Evolutionary conservation across 2,888 invertebrate genomes (phyloP).

Genomic region (Urechis unicinctus): DNA sequence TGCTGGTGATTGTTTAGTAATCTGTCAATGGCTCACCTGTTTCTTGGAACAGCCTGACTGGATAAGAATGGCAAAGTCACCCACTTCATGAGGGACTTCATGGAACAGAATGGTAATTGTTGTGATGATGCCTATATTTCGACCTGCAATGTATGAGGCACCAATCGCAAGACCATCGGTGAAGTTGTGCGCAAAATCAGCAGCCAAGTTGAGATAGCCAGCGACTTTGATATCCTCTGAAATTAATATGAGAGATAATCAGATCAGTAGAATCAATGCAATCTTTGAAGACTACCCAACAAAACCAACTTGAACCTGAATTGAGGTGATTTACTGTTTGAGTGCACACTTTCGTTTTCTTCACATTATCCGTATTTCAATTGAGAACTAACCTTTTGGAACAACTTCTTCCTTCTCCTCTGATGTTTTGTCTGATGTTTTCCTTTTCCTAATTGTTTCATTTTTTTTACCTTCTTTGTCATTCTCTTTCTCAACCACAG

Average conservation of each 20-base stretch:
- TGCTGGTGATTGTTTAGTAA: not conserved
- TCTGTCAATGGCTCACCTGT: constrained; percentile 57
- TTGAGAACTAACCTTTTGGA: no score
- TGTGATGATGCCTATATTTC: constrained; percentile 55
- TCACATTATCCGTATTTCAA: no score
- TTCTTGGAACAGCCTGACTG: constrained; percentile 90
- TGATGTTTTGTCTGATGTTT: constrained; percentile 6
- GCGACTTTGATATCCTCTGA: constrained; percentile 63
- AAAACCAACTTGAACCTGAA: no score
- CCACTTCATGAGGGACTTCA: constrained; percentile 99
- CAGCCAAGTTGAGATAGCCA: constrained; percentile 93
- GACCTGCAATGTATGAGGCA: constrained; percentile 88
- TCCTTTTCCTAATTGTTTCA: constrained; percentile 7
- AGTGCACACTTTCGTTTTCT: no score
- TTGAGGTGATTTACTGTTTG: no score
- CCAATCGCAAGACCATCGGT: constrained; percentile 99
- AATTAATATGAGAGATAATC: not conserved
- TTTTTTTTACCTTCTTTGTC: constrained; percentile 1
- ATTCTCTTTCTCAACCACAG: constrained; percentile 5
- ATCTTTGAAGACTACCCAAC: no score
- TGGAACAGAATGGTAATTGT: constrained; percentile 93
- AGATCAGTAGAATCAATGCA: no score
- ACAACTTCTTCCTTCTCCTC: constrained; percentile 17
- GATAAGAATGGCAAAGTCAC: constrained; percentile 96
- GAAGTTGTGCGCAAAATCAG: constrained; percentile 98